Percentiles rank a stretch among this genome's conserved stretches.
phyloP scores from a whole-genome alignment of 1,140 invertebrate genomes.

The Hyphantria cunea region DNA sequence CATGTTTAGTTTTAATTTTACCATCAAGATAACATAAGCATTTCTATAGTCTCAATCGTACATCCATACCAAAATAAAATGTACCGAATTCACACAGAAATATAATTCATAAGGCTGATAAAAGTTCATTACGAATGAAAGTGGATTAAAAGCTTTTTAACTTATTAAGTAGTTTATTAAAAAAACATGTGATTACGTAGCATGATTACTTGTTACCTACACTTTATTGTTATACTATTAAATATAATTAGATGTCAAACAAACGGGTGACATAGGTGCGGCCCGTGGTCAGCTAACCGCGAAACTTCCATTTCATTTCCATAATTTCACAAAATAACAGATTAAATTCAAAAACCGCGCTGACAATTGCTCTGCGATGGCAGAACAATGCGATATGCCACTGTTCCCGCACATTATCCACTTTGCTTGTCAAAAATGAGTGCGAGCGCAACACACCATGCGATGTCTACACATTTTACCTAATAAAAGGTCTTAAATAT shows the following conservation, averaged over 20 bases:
- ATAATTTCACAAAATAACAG: conserved; percentile 74
- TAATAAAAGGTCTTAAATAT: conserved; percentile 33
- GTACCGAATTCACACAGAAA: too few species aligned
- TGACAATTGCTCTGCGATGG: conserved; percentile 56
- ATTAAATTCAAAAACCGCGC: conserved; percentile 66
- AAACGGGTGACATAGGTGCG: conserved; percentile 37
- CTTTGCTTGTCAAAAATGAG: conserved; percentile 72
- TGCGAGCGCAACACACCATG: conserved; percentile 42
- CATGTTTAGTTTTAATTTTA: too few species aligned
- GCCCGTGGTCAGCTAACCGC: conserved; percentile 64
- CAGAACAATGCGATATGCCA: conserved; percentile 58
- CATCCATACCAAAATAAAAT: too few species aligned
- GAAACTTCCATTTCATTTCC: conserved; percentile 73
- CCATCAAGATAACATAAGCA: too few species aligned
- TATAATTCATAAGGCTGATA: too few species aligned
- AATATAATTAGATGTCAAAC: conserved; percentile 51
- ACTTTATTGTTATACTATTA: conserved; percentile 14
- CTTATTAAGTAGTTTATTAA: too few species aligned
- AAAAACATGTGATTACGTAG: neutral
- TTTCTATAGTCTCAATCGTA: too few species aligned
- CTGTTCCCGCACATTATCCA: conserved; percentile 69
- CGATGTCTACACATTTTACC: conserved; percentile 18
- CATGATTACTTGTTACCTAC: neutral
- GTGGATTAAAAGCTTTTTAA: too few species aligned
- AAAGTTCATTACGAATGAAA: too few species aligned